These are phyloP conservation scores for Leptopterna dolabrata DNA, from an alignment of 2,888 invertebrate genomes.

Conservation along the genomic window DNA sequence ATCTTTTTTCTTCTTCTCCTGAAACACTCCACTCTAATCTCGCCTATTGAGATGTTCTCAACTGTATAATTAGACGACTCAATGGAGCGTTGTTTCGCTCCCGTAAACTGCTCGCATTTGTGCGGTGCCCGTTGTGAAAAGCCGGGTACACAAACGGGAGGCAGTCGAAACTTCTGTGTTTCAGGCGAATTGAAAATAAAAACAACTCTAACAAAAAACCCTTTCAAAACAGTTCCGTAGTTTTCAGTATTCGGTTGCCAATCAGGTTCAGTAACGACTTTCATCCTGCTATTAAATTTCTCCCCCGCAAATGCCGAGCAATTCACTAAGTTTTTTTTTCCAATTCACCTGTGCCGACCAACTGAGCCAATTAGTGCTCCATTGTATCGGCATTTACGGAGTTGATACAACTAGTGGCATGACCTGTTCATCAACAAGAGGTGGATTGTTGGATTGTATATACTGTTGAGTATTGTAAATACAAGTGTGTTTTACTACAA, in stretches of 20 bases:
- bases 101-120: conserved; percentile 1
- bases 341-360: neutral
- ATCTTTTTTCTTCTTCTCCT: neutral
- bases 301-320: neutral
- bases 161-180: neutral
- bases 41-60: conserved; percentile 14
- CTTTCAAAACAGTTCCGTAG: neutral
- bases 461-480: too few species aligned
- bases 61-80: conserved; percentile 21
- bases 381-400: neutral
- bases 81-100: conserved; percentile 18
- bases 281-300: neutral
- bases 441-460: too few species aligned
- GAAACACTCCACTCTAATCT: neutral
- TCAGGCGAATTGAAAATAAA: neutral
- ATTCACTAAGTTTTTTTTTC: neutral
- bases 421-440: too few species aligned
- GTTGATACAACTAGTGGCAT: too few species aligned
- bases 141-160: neutral
- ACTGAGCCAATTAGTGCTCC: neutral
- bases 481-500: too few species aligned
- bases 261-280: neutral
- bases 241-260: neutral
- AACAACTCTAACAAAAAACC: neutral
- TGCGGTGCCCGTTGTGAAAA: neutral